Percentiles rank a stretch among this genome's conserved stretches.
phyloP scores from a whole-genome alignment of 2,888 invertebrate species.

The Cephus pygmeus region DNA sequence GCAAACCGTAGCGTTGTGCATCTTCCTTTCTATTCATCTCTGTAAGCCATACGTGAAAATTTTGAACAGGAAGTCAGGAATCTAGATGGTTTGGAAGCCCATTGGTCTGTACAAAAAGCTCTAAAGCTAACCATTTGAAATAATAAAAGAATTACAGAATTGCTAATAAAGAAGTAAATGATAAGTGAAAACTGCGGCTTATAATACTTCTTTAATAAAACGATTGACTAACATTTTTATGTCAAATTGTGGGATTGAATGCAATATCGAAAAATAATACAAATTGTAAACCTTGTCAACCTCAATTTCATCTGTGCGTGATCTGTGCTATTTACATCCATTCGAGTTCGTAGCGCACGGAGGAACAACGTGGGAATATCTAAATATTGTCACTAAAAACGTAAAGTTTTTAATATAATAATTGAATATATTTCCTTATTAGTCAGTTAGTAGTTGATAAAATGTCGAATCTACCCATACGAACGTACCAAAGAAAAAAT shows the following conservation, averaged over 20 bases:
- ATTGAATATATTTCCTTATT: not conserved
- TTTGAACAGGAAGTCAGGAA: too few relatives aligned
- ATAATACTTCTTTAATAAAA: too few relatives aligned
- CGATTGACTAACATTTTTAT: too few relatives aligned
- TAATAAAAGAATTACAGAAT: too few relatives aligned
- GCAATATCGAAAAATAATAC: not conserved
- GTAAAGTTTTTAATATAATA: not conserved
- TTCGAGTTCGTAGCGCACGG: not conserved
- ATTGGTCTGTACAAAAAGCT: too few relatives aligned
- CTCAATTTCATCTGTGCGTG: not conserved
- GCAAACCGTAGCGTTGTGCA: too few relatives aligned
- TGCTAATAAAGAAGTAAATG: too few relatives aligned
- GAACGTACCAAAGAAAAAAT: slow-evolving; percentile 33
- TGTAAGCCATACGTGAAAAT: too few relatives aligned
- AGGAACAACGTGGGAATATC: not conserved
- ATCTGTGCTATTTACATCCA: not conserved
- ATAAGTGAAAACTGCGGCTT: too few relatives aligned
- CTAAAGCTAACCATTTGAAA: too few relatives aligned
- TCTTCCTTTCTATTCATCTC: too few relatives aligned
- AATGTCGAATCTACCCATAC: slow-evolving; percentile 17
- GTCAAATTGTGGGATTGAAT: not conserved
- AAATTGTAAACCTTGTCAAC: not conserved
- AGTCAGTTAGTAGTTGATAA: not conserved
- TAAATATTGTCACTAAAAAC: not conserved
- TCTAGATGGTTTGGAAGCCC: too few relatives aligned